These are phyloP conservation scores for Dendroctonus valens DNA, from an alignment of 1,140 invertebrate genomes.

Conservation along the genomic window DNA sequence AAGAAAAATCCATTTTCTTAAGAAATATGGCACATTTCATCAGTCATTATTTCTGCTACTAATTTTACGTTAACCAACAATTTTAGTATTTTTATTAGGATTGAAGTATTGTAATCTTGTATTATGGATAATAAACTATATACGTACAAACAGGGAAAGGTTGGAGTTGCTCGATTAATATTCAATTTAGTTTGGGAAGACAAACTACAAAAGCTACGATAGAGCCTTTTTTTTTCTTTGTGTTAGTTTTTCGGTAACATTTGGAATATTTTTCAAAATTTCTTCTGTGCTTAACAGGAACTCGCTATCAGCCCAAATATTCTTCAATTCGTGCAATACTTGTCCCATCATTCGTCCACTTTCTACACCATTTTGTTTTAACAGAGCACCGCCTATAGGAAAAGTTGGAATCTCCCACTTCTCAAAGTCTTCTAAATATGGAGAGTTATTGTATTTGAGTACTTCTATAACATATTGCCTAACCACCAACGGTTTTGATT, in stretches of 20 bases:
- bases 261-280: conserved; percentile 63
- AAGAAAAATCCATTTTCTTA: no score
- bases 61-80: no score
- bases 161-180: no score
- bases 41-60: no score
- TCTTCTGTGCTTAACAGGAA: conserved; percentile 68
- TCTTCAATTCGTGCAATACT: conserved; percentile 66
- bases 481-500: conserved; percentile 59
- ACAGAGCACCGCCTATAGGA: conserved; percentile 72
- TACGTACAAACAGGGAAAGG: no score
- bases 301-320: conserved; percentile 77
- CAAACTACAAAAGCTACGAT: neutral
- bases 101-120: no score
- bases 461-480: conserved; percentile 73
- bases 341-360: conserved; percentile 59
- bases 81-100: no score
- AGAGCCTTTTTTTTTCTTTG: conserved; percentile 26
- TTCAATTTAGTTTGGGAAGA: no score
- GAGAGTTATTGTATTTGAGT: conserved; percentile 77
- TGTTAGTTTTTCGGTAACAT: conserved; percentile 53
- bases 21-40: no score
- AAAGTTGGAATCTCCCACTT: conserved; percentile 77
- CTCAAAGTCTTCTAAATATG: conserved; percentile 66
- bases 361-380: conserved; percentile 65
- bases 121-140: no score